These are phyloP conservation scores for Poeciliopsis occidentalis DNA, from an alignment of 2,113 vertebrate species.

Conservation along the genomic window DNA sequence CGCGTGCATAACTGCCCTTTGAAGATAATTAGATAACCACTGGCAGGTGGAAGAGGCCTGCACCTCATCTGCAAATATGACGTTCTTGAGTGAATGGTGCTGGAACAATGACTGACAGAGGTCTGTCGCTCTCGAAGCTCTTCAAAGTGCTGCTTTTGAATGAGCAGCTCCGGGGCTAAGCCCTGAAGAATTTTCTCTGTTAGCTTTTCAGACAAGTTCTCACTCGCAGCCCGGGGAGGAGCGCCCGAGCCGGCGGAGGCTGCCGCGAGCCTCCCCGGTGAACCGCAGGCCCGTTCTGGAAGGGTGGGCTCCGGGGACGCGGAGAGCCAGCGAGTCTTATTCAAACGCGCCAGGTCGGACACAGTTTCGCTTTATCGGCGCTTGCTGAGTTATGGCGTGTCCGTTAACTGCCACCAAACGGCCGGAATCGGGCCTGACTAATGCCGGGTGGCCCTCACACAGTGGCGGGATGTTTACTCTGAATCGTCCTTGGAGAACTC, in stretches of 20 bases:
- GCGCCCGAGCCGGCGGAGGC: slow-evolving; percentile 48
- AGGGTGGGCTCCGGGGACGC: slow-evolving; percentile 48
- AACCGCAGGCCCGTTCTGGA: slow-evolving; percentile 64
- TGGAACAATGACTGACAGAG: slow-evolving; percentile 11
- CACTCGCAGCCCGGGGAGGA: slow-evolving; percentile 76
- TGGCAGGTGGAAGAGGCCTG: neutral
- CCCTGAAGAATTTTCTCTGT: slow-evolving; percentile 77
- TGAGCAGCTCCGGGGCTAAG: slow-evolving; percentile 68
- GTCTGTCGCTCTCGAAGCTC: slow-evolving; percentile 27
- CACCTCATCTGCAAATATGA: neutral
- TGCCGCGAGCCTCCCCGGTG: slow-evolving; percentile 48
- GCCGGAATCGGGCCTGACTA: slow-evolving; percentile 49
- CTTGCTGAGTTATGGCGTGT: slow-evolving; percentile 33
- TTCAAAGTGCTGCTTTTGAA: slow-evolving; percentile 57
- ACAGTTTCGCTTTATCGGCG: slow-evolving; percentile 29
- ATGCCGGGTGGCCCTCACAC: slow-evolving; percentile 35
- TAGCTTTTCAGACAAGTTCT: slow-evolving; percentile 77
- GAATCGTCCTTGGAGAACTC: slow-evolving; percentile 78
- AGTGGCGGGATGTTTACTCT: slow-evolving; percentile 75
- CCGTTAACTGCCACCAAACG: slow-evolving; percentile 66
- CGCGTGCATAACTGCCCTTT: neutral
- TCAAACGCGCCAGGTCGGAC: slow-evolving; percentile 39
- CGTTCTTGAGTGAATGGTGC: neutral
- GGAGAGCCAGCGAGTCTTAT: slow-evolving; percentile 28
- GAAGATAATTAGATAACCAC: neutral